Conservation (phyloP, 2,797 vertebrate genomes). For the Artibeus jamaicensis region DNA sequence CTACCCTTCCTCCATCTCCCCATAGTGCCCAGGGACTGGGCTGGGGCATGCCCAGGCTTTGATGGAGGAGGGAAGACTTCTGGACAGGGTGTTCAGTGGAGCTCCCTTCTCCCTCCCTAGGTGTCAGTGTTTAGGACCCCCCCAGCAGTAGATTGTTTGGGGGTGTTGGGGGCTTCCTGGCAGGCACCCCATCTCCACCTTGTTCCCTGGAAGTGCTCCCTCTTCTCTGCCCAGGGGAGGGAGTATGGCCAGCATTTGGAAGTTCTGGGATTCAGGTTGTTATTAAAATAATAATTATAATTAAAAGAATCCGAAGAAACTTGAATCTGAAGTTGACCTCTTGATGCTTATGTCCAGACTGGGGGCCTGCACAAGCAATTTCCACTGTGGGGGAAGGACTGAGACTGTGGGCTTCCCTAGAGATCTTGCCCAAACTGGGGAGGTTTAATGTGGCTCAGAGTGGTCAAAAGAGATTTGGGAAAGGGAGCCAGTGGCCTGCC, state of each 20-base stretch:
- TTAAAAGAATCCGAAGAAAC: slow-evolving; percentile 77
- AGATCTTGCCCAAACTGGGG: not conserved
- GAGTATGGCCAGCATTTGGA: slow-evolving; percentile 63
- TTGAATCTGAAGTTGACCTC: slow-evolving; percentile 67
- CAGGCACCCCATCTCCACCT: not conserved
- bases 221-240: slow-evolving; percentile 40
- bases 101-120: not conserved
- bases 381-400: not conserved
- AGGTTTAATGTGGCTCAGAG: not conserved
- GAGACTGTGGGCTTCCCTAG: not conserved
- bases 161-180: slow-evolving; percentile 13
- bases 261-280: slow-evolving; percentile 78
- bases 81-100: not conserved
- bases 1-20: not conserved
- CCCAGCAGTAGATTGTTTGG: not conserved
- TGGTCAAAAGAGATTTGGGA: not conserved
- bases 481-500: not conserved
- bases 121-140: slow-evolving; percentile 2
- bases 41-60: not conserved
- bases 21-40: not conserved
- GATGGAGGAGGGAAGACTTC: slow-evolving; percentile 2
- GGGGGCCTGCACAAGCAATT: not conserved
- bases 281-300: slow-evolving; percentile 79
- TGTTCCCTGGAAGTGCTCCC: not conserved
- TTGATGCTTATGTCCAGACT: slow-evolving; percentile 11